These are phyloP conservation scores for Zygogramma bicolorata DNA, from an alignment of 2,888 invertebrate species.

Conservation along the genomic window DNA sequence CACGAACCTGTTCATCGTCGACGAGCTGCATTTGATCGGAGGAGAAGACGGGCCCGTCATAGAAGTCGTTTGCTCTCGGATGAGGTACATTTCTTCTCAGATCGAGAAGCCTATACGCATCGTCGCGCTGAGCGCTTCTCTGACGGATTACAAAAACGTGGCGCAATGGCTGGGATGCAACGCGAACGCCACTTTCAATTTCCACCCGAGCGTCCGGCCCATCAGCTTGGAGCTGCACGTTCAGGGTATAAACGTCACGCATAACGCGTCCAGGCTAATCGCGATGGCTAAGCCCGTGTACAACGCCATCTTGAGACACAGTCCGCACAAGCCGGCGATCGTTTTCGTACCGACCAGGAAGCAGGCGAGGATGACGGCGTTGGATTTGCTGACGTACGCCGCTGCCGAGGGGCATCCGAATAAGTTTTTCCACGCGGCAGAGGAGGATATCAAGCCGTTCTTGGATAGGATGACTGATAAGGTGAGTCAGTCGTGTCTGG, in stretches of 20 bases:
- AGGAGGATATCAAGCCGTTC: slow-evolving; percentile 89
- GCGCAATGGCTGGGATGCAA: slow-evolving; percentile 97
- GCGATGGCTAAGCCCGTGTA: slow-evolving; percentile 99
- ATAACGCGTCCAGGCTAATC: slow-evolving; percentile 93
- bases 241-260: slow-evolving; percentile 97
- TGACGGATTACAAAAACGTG: slow-evolving; percentile 91
- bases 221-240: slow-evolving; percentile 96
- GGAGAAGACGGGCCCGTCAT: slow-evolving; percentile 94
- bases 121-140: slow-evolving; percentile 90
- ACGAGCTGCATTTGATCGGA: slow-evolving; percentile 92
- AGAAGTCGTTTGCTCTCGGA: slow-evolving; percentile 92
- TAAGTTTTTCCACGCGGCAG: slow-evolving; percentile 89
- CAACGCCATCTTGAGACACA: slow-evolving; percentile 88
- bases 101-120: slow-evolving; percentile 91
- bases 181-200: slow-evolving; percentile 95
- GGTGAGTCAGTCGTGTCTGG: too few species aligned
- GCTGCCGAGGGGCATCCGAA: slow-evolving; percentile 89
- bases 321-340: slow-evolving; percentile 86
- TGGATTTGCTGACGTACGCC: slow-evolving; percentile 94
- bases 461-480: slow-evolving; percentile 89
- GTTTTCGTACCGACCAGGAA: slow-evolving; percentile 93
- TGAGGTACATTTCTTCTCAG: slow-evolving; percentile 94
- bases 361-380: slow-evolving; percentile 93
- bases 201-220: slow-evolving; percentile 97
- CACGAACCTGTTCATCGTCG: slow-evolving; percentile 95